A percentile compares a stretch with the other conserved stretches of the same genome.
Conservation (phyloP, 2,888 invertebrate species). For the Allygus modestus region DNA sequence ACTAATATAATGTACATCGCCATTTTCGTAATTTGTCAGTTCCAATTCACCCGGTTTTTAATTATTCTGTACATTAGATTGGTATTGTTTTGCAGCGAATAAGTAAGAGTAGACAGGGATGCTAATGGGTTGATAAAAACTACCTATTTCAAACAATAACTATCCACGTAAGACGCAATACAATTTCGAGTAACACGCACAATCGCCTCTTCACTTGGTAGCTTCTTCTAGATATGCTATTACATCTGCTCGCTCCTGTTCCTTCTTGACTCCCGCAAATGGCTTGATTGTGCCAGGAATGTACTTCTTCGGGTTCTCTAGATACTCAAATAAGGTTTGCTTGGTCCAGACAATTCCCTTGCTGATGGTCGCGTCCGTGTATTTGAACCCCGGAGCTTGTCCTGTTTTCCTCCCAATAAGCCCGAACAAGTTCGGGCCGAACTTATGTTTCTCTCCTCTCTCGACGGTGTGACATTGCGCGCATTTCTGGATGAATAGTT, state of each 20-base stretch:
- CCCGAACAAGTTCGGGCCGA: constrained; percentile 97
- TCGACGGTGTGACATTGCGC: constrained; percentile 98
- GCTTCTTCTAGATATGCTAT: constrained; percentile 94
- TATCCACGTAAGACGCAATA: no score
- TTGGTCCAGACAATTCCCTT: constrained; percentile 98
- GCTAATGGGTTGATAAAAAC: no score
- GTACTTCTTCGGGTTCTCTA: constrained; percentile 99
- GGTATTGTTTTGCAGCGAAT: no score
- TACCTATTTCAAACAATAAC: no score
- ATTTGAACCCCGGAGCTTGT: constrained; percentile 92
- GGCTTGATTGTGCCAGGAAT: constrained; percentile 99
- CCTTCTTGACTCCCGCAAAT: constrained; percentile 87
- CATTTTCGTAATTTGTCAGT: no score
- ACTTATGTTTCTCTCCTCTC: constrained; percentile 97
- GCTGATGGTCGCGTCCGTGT: constrained; percentile 97
- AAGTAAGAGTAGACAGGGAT: no score
- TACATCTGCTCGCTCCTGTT: constrained; percentile 94
- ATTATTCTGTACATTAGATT: no score
- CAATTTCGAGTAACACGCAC: no score
- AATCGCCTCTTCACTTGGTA: constrained; percentile 86
- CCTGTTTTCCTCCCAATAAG: constrained; percentile 97
- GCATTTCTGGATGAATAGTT: constrained; percentile 95
- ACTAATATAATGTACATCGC: no score
- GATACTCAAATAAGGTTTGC: constrained; percentile 96
- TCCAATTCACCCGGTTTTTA: no score